A percentile compares a stretch with the other conserved stretches of the same genome.
Conservation (phyloP, 2,797 vertebrate genomes). For the Rhinichthys osculus region DNA sequence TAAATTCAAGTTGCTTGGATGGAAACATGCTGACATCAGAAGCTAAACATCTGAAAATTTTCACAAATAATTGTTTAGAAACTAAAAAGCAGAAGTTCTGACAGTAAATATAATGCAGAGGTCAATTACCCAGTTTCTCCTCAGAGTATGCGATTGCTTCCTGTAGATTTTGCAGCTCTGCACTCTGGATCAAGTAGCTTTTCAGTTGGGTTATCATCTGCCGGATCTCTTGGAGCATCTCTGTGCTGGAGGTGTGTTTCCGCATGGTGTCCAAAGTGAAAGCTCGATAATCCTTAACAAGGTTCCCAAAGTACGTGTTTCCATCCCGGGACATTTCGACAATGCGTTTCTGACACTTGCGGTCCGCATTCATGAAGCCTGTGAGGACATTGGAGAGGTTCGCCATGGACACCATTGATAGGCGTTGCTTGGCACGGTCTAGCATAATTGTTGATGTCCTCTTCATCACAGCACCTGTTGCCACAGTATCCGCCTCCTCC, state of each 20-base stretch:
- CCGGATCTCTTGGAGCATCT: slow-evolving; percentile 95
- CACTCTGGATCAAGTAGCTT: slow-evolving; percentile 95
- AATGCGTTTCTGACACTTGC: slow-evolving; percentile 90
- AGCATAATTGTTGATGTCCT: slow-evolving; percentile 86
- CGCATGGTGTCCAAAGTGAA: slow-evolving; percentile 94
- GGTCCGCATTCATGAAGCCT: slow-evolving; percentile 87
- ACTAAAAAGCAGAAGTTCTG: neutral
- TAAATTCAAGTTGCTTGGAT: no score
- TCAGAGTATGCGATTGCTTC: slow-evolving; percentile 82
- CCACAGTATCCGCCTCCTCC: slow-evolving; percentile 83
- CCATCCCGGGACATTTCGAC: slow-evolving; percentile 91
- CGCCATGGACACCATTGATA: slow-evolving; percentile 87
- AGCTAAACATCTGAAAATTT: neutral
- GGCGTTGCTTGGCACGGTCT: slow-evolving; percentile 85
- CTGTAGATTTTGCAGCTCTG: slow-evolving; percentile 86
- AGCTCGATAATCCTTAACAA: slow-evolving; percentile 89
- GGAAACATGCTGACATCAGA: neutral
- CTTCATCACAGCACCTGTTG: slow-evolving; percentile 65
- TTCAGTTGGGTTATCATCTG: slow-evolving; percentile 99
- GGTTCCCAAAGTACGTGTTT: slow-evolving; percentile 90
- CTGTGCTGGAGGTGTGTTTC: slow-evolving; percentile 89
- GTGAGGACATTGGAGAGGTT: slow-evolving; percentile 85
- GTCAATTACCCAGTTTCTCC: slow-evolving; percentile 88
- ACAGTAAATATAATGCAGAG: neutral
- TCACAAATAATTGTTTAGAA: neutral